Evolutionary conservation across 2,888 invertebrate genomes (phyloP).

Genomic region (Caenorhabditis doughertyi): DNA sequence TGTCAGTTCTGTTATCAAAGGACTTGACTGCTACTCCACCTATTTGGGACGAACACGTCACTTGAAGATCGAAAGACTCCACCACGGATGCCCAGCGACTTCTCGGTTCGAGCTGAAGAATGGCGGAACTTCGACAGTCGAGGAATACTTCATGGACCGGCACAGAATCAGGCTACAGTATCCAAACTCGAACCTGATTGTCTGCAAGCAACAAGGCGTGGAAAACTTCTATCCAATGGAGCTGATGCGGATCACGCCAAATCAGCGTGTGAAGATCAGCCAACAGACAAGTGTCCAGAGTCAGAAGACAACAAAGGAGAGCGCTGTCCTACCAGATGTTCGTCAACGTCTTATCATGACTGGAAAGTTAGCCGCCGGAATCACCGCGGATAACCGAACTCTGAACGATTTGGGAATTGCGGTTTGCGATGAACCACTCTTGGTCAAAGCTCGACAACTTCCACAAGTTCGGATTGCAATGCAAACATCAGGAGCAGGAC

Average conservation of each 20-base stretch:
- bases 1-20: conserved; percentile 49
- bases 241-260: conserved; percentile 51
- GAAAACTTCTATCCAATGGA: conserved; percentile 70
- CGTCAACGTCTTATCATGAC: conserved; percentile 43
- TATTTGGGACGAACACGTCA: conserved; percentile 27
- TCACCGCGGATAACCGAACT: neutral
- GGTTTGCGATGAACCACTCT: conserved; percentile 8
- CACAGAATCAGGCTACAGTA: conserved; percentile 58
- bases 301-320: conserved; percentile 64
- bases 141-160: conserved; percentile 47
- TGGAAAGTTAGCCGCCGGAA: conserved; percentile 14
- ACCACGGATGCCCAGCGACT: neutral
- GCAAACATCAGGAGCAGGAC: neutral
- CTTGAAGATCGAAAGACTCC: conserved; percentile 38
- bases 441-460: conserved; percentile 8
- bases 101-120: conserved; percentile 22
- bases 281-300: conserved; percentile 66
- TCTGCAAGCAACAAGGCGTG: conserved; percentile 51
- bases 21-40: conserved; percentile 33
- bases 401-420: conserved; percentile 6
- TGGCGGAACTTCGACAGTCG: neutral
- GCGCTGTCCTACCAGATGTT: conserved; percentile 49
- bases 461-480: neutral
- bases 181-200: conserved; percentile 63
- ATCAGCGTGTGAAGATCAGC: conserved; percentile 69